Conservation (phyloP, 2,888 invertebrate species). For the Dryomyza anilis region DNA sequence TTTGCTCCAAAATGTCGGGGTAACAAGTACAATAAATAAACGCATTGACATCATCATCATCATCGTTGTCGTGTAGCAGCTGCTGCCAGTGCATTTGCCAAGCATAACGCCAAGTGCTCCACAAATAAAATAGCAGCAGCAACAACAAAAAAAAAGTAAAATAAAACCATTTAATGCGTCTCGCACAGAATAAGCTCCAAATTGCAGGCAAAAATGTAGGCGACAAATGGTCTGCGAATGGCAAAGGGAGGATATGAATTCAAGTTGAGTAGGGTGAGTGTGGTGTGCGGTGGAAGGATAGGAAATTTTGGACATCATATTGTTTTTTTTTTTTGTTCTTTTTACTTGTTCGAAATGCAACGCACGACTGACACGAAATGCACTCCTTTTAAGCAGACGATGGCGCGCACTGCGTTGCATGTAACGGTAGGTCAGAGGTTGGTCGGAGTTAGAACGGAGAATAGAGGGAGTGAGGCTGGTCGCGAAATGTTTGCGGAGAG, state of each 20-base stretch:
- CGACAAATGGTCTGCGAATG: neutral
- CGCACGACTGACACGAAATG: neutral
- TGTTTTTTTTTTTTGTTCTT: no score
- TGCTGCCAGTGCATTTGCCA: neutral
- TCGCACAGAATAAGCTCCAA: neutral
- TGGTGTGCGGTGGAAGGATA: neutral
- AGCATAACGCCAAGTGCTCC: neutral
- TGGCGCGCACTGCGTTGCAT: neutral
- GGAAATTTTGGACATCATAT: no score
- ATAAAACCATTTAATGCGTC: neutral
- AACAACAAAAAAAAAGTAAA: no score
- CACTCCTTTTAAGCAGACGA: neutral
- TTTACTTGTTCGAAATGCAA: neutral
- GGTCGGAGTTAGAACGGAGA: neutral
- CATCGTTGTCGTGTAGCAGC: no score
- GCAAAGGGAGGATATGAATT: neutral
- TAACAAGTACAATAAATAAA: neutral
- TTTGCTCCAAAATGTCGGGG: neutral
- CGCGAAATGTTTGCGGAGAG: no score
- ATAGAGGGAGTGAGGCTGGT: no score
- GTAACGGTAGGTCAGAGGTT: neutral
- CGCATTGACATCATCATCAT: conserved; percentile 1
- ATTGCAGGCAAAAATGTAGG: neutral
- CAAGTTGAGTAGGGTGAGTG: no score
- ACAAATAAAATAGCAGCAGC: neutral